phyloP scores from a whole-genome alignment of 2,113 vertebrate genomes.

The Pipa parva region DNA sequence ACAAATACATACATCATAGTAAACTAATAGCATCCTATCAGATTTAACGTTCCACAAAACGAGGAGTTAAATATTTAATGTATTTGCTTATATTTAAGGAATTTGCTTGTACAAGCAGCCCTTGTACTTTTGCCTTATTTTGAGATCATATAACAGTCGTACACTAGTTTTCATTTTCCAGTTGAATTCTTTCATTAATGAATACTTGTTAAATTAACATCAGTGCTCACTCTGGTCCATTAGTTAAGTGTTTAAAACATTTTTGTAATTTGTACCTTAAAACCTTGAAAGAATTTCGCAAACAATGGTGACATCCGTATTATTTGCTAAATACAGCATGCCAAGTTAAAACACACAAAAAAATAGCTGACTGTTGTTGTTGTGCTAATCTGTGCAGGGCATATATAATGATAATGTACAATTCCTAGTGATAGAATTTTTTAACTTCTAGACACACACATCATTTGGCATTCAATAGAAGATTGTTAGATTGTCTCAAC shows the following conservation, averaged over 20 bases:
- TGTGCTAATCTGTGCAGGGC: neutral
- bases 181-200: constrained; percentile 42
- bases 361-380: neutral
- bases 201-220: constrained; percentile 45
- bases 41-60: neutral
- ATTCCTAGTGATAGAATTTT: neutral
- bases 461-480: neutral
- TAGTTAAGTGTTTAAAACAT: constrained; percentile 43
- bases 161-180: constrained; percentile 43
- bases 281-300: constrained; percentile 30
- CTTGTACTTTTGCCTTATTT: constrained; percentile 28
- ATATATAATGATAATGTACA: neutral
- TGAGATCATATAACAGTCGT: constrained; percentile 36
- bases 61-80: constrained; percentile 26
- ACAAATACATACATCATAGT: neutral
- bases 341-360: constrained; percentile 3
- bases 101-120: constrained; percentile 38
- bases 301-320: constrained; percentile 35
- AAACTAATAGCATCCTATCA: neutral
- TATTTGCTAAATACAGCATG: constrained; percentile 19
- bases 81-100: constrained; percentile 26
- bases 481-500: neutral
- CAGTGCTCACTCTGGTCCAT: constrained; percentile 41
- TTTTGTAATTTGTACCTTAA: constrained; percentile 43
- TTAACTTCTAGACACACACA: neutral